Base-by-base conservation (phyloP, 2,888 invertebrate species). In the Melieria crassipennis region DNA sequence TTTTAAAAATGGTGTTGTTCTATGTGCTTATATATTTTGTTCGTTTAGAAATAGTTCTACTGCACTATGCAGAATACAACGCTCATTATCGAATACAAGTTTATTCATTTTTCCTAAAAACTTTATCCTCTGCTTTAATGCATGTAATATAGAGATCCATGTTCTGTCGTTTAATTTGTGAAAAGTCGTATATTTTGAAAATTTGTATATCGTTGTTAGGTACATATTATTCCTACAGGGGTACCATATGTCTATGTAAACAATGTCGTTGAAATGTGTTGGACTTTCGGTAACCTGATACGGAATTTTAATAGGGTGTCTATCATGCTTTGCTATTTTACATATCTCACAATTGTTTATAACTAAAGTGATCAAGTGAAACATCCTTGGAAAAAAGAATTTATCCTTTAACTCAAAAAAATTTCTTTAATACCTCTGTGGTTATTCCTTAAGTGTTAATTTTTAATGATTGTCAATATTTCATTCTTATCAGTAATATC, bases 251-350 rank as follows among this genome's bases (percentile, higher is more conserved):
- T 76, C 76, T 7, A 78, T 57, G 16, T 16, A 1, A 16, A 16
- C 16, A 16, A 16, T 16, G 16, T 16, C 16, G 16, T 16, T 16
- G 16, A 78, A 77, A 75, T 75, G 74, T 3, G 48, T 70, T 45
- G 75, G 45, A 43, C 73, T 73, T 62, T 73, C 71, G 69, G 56
- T 74, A 66, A 56, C 71, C 60, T 7, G 78, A 77, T 55, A 75
- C 70, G n/a, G 75, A 43, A 65, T 78, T 75, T 52, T 76, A 76
- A 68, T 77, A 78, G 16, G 73, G 72, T 66, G 70, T 69, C 68
- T 72, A 68, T 45, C 77, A 77, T 55, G 70, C 1, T 70, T 50
- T 74, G 69, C 16, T 78, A 76, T 16, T 16, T 16, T 16, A 16
- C 16, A 16, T 16, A 16, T 16, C 16, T 16, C 16, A 16, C 16